Conservation (phyloP, 2,888 invertebrate species). For the Synanthedon andrenaeformis region DNA sequence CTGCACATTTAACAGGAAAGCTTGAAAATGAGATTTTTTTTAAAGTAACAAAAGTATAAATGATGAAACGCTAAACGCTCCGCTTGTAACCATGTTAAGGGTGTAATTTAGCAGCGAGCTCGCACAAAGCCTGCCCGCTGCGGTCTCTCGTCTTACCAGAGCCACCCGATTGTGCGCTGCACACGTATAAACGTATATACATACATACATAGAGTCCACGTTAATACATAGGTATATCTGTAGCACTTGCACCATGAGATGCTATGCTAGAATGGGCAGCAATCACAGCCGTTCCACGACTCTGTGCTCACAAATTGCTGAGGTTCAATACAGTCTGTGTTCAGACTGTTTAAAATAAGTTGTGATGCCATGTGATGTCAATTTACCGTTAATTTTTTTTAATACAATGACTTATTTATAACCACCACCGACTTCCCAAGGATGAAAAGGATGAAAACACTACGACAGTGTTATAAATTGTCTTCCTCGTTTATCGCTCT, state of each 20-base stretch:
- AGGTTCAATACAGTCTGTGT: neutral
- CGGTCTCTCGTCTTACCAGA: conserved; percentile 60
- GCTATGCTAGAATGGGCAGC: conserved; percentile 6
- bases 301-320: neutral
- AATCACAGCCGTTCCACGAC: neutral
- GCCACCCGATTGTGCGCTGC: conserved; percentile 40
- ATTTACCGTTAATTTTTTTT: too few species aligned
- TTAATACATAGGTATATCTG: conserved; percentile 11
- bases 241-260: conserved; percentile 16
- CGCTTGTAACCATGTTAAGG: conserved; percentile 9
- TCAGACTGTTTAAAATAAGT: too few species aligned
- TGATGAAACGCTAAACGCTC: conserved; percentile 13
- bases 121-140: conserved; percentile 64
- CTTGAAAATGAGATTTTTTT: too few species aligned
- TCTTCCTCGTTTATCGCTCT: too few species aligned
- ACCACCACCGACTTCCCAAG: too few species aligned
- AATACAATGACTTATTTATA: too few species aligned
- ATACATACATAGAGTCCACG: neutral
- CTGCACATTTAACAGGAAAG: too few species aligned
- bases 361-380: too few species aligned
- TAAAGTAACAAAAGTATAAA: neutral
- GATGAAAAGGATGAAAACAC: too few species aligned
- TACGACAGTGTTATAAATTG: too few species aligned
- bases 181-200: conserved; percentile 3
- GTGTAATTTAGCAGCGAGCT: conserved; percentile 43